Base-by-base conservation (phyloP, 2,888 invertebrate species). In the Oligia latruncula region DNA sequence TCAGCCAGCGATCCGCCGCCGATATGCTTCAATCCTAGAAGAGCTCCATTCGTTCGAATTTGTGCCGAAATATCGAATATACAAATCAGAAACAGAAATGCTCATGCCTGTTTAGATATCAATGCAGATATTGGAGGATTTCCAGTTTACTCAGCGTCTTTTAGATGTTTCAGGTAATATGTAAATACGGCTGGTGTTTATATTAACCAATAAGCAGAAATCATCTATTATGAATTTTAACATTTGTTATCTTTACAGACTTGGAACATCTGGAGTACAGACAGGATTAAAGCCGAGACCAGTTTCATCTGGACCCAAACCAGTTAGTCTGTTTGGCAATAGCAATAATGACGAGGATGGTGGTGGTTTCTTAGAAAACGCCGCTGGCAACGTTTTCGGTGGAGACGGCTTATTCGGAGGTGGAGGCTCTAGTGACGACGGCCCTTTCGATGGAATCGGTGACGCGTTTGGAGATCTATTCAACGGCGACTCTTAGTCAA, bases 51-150 rank as follows among this genome's bases (percentile, higher is more conserved):
- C 84, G 97, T 98, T 8, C 97, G 97, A 89, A 97, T 98, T 74
- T 98, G 98, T 91, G 97, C 98, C 11, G 97, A 98, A 91, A 98
- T 98, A 90, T 98, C 98, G 80, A 98, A 98, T 91, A 98, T 98
- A 85, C 98, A 98, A 92, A 98, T 98, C 89, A 97, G 98, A 87
- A 98, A 98, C 55, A 97, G 98, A 81, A 98, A 98, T 92, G 97
- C 98, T 85, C 98, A 98, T 90, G 97, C 98, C 60, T 98, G 98
- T 92, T 95, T 98, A 89, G 98, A 98, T 90, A 97, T 98, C 90
- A 98, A 98, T 84, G 98, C 98, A 3, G 97, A 97, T 83, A 97
- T 97, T 83, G 97, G 95, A 67, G 97, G 97, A 20, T 97, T 97
- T 85, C 96, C 97, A 67, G 90, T 97, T 79, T 97, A 97, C 85